Conservation (phyloP, 2,797 vertebrate genomes). For the Scomberomorus guttatus region DNA sequence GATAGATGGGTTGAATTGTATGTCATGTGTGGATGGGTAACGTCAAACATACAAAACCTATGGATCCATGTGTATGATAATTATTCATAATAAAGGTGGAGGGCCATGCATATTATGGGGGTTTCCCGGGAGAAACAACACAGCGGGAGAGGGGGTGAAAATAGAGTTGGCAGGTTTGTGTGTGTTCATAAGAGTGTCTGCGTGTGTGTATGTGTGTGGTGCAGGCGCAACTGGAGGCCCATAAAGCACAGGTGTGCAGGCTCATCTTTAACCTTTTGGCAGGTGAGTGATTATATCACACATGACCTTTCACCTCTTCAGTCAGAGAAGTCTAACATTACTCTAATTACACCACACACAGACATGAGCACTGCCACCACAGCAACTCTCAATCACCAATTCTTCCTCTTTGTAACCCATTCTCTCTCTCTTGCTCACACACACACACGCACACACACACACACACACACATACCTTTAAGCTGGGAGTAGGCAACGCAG, state of each 20-base stretch:
- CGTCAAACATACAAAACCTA: too few relatives aligned
- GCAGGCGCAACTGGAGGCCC: slow-evolving; percentile 42
- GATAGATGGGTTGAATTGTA: too few relatives aligned
- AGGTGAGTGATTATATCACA: slow-evolving; percentile 43
- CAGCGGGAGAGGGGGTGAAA: too few relatives aligned
- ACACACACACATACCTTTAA: slow-evolving; percentile 88
- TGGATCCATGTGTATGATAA: too few relatives aligned
- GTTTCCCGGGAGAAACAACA: too few relatives aligned
- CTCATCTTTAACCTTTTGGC: slow-evolving; percentile 44
- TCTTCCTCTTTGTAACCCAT: neutral
- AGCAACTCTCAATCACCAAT: neutral
- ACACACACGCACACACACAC: neutral
- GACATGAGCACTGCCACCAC: neutral
- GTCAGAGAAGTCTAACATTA: slow-evolving; percentile 38
- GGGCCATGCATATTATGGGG: too few relatives aligned
- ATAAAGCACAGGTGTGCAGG: slow-evolving; percentile 62
- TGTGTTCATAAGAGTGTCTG: neutral
- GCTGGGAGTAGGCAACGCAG: slow-evolving; percentile 95
- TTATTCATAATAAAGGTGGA: too few relatives aligned
- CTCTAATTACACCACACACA: slow-evolving; percentile 12
- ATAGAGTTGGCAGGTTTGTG: neutral
- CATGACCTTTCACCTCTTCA: slow-evolving; percentile 65
- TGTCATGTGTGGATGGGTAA: too few relatives aligned
- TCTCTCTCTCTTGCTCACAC: neutral
- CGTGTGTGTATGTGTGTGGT: neutral